Evolutionary conservation across 1,140 invertebrate genomes (phyloP).

Genomic region (Hydropsyche tenuis): DNA sequence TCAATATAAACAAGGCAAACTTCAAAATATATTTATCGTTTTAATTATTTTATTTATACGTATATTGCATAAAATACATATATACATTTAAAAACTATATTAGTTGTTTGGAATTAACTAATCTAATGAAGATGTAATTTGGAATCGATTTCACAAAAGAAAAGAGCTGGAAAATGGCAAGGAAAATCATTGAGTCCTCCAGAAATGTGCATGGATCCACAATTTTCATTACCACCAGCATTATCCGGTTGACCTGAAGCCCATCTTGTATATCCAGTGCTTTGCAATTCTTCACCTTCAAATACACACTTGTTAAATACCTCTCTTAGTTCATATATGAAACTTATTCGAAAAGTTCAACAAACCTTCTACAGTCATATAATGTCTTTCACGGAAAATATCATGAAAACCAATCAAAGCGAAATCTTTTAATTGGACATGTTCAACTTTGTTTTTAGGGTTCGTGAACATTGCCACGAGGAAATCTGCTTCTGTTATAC

Average conservation of each 20-base stretch:
- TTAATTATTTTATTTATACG: too few species aligned
- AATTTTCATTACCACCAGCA: constrained; percentile 32
- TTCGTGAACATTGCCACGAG: constrained; percentile 17
- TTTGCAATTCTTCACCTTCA: background rate
- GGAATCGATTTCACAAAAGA: constrained; percentile 22
- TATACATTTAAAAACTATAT: too few species aligned
- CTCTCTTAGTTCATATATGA: too few species aligned
- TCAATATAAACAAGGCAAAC: too few species aligned
- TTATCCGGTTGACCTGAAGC: constrained; percentile 33
- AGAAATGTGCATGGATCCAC: constrained; percentile 33
- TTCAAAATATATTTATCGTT: too few species aligned
- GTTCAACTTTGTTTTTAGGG: background rate
- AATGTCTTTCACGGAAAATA: background rate
- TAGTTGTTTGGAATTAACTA: too few species aligned
- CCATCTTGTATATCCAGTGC: constrained; percentile 30
- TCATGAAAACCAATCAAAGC: constrained; percentile 22
- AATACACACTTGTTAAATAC: background rate
- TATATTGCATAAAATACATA: too few species aligned
- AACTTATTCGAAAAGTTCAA: too few species aligned
- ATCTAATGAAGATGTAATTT: too few species aligned
- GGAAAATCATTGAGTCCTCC: constrained; percentile 38
- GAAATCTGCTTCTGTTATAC: constrained; percentile 30
- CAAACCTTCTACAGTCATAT: background rate
- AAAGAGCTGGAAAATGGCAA: constrained; percentile 21
- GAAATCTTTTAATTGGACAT: background rate